phyloP scores from a whole-genome alignment of 2,797 vertebrate genomes.

The Coregonus ussuriensis region DNA sequence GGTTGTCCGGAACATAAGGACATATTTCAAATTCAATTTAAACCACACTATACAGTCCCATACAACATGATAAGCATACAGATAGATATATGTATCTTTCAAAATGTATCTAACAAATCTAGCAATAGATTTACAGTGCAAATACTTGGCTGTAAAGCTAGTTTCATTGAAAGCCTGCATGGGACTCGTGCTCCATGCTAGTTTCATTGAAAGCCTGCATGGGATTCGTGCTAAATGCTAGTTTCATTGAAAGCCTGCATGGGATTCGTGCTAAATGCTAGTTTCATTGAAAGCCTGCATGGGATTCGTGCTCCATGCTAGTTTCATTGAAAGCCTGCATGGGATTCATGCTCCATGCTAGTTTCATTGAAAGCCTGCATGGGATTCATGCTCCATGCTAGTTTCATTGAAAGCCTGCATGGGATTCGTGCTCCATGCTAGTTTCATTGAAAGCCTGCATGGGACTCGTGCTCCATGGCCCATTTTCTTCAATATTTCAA shows the following conservation, averaged over 20 bases:
- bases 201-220: background rate
- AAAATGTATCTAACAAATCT: background rate
- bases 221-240: too few species aligned
- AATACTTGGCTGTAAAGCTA: background rate
- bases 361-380: too few species aligned
- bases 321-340: background rate
- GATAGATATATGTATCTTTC: background rate
- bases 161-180: background rate
- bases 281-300: background rate
- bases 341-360: background rate
- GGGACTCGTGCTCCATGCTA: too few species aligned
- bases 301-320: too few species aligned
- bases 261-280: too few species aligned
- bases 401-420: too few species aligned
- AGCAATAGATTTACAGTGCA: background rate
- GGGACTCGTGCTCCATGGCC: background rate
- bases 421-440: too few species aligned
- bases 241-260: background rate
- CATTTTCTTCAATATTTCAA: slow-evolving; percentile 22
- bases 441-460: background rate
- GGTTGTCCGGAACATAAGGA: background rate
- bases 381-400: too few species aligned
- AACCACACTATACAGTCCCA: background rate
- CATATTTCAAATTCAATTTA: background rate
- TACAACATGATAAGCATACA: background rate